A percentile compares a stretch with the other conserved stretches of the same genome.
These are phyloP conservation scores for Athripsodes cinereus DNA, from an alignment of 2,888 invertebrate genomes.

Conservation along the genomic window DNA sequence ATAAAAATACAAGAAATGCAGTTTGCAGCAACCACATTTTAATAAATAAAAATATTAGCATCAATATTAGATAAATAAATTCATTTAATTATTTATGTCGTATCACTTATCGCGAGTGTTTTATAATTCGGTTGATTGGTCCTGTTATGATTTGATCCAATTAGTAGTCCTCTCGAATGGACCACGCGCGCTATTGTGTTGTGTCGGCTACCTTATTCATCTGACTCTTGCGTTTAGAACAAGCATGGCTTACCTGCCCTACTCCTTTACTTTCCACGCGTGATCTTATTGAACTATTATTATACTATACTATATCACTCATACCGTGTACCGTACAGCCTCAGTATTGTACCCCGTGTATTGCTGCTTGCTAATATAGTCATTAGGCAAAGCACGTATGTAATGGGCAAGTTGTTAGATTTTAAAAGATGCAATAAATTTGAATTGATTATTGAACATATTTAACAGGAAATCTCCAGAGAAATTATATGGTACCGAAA, in stretches of 20 bases:
- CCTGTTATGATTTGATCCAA: constrained; percentile 1
- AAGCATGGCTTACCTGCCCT: neutral
- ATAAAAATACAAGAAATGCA: neutral
- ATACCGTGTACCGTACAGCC: too few relatives aligned
- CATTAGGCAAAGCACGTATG: too few relatives aligned
- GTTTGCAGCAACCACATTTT: neutral
- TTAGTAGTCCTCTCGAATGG: constrained; percentile 22
- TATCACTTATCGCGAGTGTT: neutral
- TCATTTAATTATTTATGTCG: neutral
- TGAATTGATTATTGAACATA: too few relatives aligned
- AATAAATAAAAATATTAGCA: neutral
- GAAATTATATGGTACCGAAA: too few relatives aligned
- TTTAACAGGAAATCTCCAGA: too few relatives aligned
- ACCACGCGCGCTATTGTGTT: constrained; percentile 24
- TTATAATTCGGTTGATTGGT: neutral
- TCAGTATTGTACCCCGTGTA: too few relatives aligned
- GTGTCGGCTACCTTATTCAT: neutral
- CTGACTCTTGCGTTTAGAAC: too few relatives aligned
- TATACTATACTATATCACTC: too few relatives aligned
- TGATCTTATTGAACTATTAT: too few relatives aligned
- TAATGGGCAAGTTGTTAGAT: too few relatives aligned
- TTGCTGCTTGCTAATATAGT: too few relatives aligned
- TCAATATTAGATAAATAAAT: neutral
- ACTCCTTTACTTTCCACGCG: neutral
- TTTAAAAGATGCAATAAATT: too few relatives aligned